phyloP scores from a whole-genome alignment of 1,140 invertebrate genomes.

The Homarus americanus region DNA sequence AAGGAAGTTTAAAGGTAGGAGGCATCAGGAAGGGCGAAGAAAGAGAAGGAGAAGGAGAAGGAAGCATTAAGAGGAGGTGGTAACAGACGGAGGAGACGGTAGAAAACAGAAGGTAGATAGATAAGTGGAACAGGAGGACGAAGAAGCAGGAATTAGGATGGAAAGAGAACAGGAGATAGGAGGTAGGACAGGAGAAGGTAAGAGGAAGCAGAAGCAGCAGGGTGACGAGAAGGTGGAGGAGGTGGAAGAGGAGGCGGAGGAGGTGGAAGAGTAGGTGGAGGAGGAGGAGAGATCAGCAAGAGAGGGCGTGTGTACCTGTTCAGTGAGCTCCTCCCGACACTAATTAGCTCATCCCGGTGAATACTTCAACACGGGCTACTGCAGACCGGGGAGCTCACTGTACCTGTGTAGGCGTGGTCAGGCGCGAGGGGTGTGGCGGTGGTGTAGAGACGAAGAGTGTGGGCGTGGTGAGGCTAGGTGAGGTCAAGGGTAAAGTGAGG shows the following conservation, averaged over 20 bases:
- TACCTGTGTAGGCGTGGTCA: slow-evolving; percentile 1
- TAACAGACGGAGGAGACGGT: neutral
- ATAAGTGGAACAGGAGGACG: neutral
- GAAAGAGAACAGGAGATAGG: neutral
- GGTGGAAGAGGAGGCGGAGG: neutral
- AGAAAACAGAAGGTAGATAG: neutral
- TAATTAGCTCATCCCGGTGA: slow-evolving; percentile 29
- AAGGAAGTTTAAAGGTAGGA: neutral
- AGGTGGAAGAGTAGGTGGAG: neutral
- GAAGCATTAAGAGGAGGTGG: too few relatives aligned
- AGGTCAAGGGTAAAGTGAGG: too few relatives aligned
- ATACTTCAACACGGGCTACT: slow-evolving; percentile 25
- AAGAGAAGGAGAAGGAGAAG: too few relatives aligned
- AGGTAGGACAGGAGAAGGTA: neutral
- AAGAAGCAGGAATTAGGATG: neutral
- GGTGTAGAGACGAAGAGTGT: neutral
- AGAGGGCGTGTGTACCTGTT: slow-evolving; percentile 1
- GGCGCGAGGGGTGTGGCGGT: neutral
- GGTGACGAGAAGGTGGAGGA: neutral
- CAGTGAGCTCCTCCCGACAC: neutral
- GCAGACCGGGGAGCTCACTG: neutral
- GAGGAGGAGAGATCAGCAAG: neutral
- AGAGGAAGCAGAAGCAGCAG: neutral
- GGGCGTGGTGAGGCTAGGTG: neutral
- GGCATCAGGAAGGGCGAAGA: neutral